Percentiles rank a stretch among this genome's conserved stretches.
These are phyloP conservation scores for Alouatta palliata DNA, from an alignment of 2,113 vertebrate species.

Conservation along the genomic window DNA sequence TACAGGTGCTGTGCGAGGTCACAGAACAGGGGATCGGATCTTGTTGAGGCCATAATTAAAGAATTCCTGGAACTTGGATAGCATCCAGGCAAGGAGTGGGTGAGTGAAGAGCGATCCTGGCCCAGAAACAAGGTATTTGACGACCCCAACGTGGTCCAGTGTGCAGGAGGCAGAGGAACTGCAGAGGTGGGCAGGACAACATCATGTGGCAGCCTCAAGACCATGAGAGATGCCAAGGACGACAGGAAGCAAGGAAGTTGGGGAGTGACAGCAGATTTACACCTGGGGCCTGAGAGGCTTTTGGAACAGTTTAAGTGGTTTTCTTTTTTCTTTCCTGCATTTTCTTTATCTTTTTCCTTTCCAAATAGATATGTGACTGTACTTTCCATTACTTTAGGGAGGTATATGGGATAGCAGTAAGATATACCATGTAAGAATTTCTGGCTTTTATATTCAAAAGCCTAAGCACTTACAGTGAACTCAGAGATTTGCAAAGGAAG, in stretches of 20 bases:
- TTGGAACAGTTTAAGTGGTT: neutral
- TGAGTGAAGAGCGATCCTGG: neutral
- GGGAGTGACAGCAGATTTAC: neutral
- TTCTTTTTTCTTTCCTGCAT: neutral
- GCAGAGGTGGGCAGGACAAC: neutral
- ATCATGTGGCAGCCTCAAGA: neutral
- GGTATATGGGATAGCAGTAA: neutral
- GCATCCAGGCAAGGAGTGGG: neutral
- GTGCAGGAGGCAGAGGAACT: too few relatives aligned
- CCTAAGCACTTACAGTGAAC: neutral
- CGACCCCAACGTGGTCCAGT: neutral
- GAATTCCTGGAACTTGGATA: neutral
- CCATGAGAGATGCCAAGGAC: neutral
- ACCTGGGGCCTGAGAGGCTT: neutral
- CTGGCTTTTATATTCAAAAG: conserved; percentile 34
- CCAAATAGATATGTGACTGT: neutral
- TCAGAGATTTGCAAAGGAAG: neutral
- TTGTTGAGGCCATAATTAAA: neutral
- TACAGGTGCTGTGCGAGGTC: neutral
- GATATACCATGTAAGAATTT: neutral
- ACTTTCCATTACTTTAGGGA: neutral
- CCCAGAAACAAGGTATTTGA: neutral
- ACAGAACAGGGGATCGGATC: neutral
- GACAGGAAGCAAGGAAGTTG: neutral
- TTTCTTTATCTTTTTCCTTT: neutral